Evolutionary conservation across 2,113 vertebrate species (phyloP).

Genomic region (Chascanopsetta lugubris): DNA sequence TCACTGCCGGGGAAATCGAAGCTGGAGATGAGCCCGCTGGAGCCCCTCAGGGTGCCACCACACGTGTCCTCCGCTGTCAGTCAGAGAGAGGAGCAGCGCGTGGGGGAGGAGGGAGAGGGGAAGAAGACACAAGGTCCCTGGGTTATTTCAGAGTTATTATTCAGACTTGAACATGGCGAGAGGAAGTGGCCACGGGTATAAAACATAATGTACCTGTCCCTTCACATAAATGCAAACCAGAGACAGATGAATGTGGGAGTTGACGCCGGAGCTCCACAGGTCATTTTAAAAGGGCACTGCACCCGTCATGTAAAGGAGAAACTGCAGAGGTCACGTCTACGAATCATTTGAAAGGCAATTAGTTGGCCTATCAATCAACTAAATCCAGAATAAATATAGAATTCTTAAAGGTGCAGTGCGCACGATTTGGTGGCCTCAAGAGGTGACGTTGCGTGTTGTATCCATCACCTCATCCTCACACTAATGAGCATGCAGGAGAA

Average conservation of each 20-base stretch:
- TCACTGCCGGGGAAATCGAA: conserved; percentile 91
- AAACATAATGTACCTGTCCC: conserved; percentile 46
- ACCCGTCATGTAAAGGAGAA: no score
- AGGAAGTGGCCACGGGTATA: conserved; percentile 32
- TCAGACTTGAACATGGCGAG: conserved; percentile 27
- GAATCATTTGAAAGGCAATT: not conserved
- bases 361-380: not conserved
- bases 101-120: not conserved
- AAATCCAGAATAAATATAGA: conserved; percentile 9
- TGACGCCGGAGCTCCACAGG: not conserved
- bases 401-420: conserved; percentile 3
- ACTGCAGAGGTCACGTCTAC: not conserved
- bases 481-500: no score
- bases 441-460: no score
- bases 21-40: conserved; percentile 94
- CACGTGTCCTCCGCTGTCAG: conserved; percentile 93
- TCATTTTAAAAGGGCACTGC: not conserved
- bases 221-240: conserved; percentile 38
- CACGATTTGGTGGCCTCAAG: no score
- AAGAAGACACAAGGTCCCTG: conserved; percentile 37
- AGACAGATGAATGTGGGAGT: conserved; percentile 1
- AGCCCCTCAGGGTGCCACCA: conserved; percentile 91
- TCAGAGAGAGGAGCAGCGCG: conserved; percentile 38
- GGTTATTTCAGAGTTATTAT: conserved; percentile 55
- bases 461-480: no score